These are phyloP conservation scores for Trochalopteron elliotii DNA, from an alignment of 2,113 vertebrate species.

Conservation along the genomic window DNA sequence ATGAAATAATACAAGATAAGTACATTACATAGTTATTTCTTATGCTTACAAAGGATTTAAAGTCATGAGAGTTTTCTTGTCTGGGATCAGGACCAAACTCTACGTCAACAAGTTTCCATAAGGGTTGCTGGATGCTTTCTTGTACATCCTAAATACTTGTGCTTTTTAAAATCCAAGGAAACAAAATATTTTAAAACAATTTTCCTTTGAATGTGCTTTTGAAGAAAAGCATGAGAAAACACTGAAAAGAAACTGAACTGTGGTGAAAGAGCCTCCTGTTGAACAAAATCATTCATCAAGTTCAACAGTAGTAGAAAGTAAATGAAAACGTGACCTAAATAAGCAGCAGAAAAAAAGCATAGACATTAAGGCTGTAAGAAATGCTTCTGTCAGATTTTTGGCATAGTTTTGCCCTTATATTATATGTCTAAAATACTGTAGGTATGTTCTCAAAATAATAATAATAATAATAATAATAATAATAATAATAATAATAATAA, in stretches of 20 bases:
- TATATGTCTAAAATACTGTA: slow-evolving; percentile 38
- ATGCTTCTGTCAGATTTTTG: slow-evolving; percentile 37
- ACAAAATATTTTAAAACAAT: slow-evolving; percentile 35
- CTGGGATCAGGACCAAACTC: slow-evolving; percentile 11
- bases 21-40: neutral
- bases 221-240: slow-evolving; percentile 32
- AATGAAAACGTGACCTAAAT: slow-evolving; percentile 56
- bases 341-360: neutral
- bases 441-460: slow-evolving; percentile 30
- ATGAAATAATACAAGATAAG: slow-evolving; percentile 31
- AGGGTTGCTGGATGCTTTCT: neutral
- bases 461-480: neutral
- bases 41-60: neutral
- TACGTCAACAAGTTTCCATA: slow-evolving; percentile 18
- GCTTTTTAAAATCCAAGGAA: slow-evolving; percentile 17
- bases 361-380: neutral
- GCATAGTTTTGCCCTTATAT: slow-evolving; percentile 33
- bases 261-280: slow-evolving; percentile 31
- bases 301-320: slow-evolving; percentile 60
- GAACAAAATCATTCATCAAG: slow-evolving; percentile 39
- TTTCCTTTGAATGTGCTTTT: slow-evolving; percentile 28
- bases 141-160: neutral
- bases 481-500: too few species aligned
- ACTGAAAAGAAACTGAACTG: slow-evolving; percentile 14
- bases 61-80: slow-evolving; percentile 10